Conservation (phyloP, 2,888 invertebrate genomes). For the Yponomeuta evonymella region DNA sequence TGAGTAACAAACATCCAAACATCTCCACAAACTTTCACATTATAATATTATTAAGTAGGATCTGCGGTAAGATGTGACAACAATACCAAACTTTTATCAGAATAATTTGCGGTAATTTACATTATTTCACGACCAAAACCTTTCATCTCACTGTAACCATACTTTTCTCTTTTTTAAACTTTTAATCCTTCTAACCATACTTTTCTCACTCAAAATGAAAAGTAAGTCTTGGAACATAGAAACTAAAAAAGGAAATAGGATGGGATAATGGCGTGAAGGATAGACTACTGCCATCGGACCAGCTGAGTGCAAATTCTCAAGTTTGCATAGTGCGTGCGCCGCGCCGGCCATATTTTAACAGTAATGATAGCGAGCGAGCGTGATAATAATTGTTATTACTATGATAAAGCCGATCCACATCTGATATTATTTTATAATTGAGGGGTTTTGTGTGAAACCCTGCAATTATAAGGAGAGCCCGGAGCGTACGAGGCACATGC, state of each 20-base stretch:
- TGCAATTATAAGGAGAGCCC: slow-evolving; percentile 73
- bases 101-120: too few relatives aligned
- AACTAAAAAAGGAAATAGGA: not conserved
- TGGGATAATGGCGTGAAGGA: not conserved
- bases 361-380: slow-evolving; percentile 70
- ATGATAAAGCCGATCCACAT: slow-evolving; percentile 59
- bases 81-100: too few relatives aligned
- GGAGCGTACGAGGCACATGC: slow-evolving; percentile 63
- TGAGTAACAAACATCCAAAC: too few relatives aligned
- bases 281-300: slow-evolving; percentile 5
- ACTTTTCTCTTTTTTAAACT: too few relatives aligned
- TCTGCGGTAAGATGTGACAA: too few relatives aligned
- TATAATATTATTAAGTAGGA: too few relatives aligned
- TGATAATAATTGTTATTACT: slow-evolving; percentile 77
- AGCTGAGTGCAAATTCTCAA: slow-evolving; percentile 37
- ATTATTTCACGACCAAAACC: too few relatives aligned
- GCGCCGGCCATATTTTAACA: slow-evolving; percentile 67
- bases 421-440: slow-evolving; percentile 77
- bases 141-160: too few relatives aligned
- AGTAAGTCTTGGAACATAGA: not conserved
- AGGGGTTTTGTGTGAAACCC: slow-evolving; percentile 74
- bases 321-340: slow-evolving; percentile 59
- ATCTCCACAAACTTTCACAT: too few relatives aligned
- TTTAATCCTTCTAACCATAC: too few relatives aligned
- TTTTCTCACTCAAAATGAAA: too few relatives aligned